Base-by-base conservation (phyloP, 2,797 vertebrate genomes). In the Chromobotia macracanthus region DNA sequence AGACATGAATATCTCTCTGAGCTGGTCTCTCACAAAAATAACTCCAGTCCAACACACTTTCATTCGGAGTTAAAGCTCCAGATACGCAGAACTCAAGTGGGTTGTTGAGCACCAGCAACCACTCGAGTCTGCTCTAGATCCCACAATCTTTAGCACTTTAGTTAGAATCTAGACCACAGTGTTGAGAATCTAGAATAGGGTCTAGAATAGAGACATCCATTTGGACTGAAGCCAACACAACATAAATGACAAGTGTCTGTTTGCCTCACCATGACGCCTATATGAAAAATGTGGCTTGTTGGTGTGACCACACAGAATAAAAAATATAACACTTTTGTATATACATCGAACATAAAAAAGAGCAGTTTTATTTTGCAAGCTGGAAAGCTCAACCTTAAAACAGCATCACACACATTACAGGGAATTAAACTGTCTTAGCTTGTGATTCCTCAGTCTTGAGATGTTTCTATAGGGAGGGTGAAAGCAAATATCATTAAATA, bases 91-190 rank as follows among this genome's bases (percentile, higher is more conserved):
- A 76, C 51, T 76, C 6, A 53, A 70, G 66, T 50, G 55, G 44
- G 13, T 38, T 77, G 35, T 77, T 60, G 41, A 51, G 56, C 28
- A 7, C 44, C 31, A 77, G 68, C 65, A 60, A 77, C 25, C 63
- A 35, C 72, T 67, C 69, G 19, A 67, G 61, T 71, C 55, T 69
- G 63, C 31, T 63, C 73, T 21, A 63, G 79, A 83, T 82, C 84
- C 82, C 84, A 85, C 79, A 80, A 48, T 77, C 46, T 50, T 68
- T 53, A 38, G 75, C 70, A 73, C 79, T 75, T 79, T 65, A 72
- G 60, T 65, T 80, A 81, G 75, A 79, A 83, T 35, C 63, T 31
- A 64, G 77, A 74, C 76, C 72, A 61, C 72, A 66, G 70, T 31
- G 74, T 53, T 35, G 41, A 72, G 73, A 70, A 61, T 66, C 75